These are phyloP conservation scores for Diceros bicornis DNA, from an alignment of 2,797 vertebrate genomes.

Conservation along the genomic window DNA sequence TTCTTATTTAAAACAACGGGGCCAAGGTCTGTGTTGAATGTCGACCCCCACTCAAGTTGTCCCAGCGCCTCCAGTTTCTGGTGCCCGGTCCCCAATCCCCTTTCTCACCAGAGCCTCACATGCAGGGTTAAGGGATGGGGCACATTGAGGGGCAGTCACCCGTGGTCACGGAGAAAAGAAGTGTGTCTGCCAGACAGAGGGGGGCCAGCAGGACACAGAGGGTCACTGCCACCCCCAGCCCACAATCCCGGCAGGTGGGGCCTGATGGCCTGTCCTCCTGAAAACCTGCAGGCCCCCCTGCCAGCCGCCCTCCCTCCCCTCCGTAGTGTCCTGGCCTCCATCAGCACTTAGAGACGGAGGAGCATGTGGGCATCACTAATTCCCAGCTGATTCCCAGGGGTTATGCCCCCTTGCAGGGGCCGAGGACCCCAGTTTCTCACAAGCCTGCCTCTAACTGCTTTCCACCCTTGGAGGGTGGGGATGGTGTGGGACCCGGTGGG, in stretches of 20 bases:
- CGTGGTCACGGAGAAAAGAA: neutral
- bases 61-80: accelerated
- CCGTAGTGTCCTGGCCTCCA: neutral
- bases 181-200: neutral
- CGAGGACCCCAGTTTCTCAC: neutral
- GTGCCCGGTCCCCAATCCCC: accelerated
- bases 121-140: neutral
- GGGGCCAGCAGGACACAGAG: neutral
- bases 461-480: neutral
- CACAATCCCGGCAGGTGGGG: neutral
- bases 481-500: neutral
- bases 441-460: neutral
- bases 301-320: accelerated
- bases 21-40: slow-evolving; percentile 55
- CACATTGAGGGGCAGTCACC: accelerated
- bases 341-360: neutral
- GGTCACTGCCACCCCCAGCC: neutral
- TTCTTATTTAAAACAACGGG: slow-evolving; percentile 92
- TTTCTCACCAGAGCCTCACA: neutral
- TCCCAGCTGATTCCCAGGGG: neutral
- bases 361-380: neutral
- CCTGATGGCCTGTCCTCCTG: neutral
- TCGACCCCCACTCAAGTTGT: accelerated
- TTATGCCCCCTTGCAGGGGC: neutral
- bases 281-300: neutral